Evolutionary conservation across 2,888 invertebrate genomes (phyloP).

Genomic region (Archaeoteleia sp.): DNA sequence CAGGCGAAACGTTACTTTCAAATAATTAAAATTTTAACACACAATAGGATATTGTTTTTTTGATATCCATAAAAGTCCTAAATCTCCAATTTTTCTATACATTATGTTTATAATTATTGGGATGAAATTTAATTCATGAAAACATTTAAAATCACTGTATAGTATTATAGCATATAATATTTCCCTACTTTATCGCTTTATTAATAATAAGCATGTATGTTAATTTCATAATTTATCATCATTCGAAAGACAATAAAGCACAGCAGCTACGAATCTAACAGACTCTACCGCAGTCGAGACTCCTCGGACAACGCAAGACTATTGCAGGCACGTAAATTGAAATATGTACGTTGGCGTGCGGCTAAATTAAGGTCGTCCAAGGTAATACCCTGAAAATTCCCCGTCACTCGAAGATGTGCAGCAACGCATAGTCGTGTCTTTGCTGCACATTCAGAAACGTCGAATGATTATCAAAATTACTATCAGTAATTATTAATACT

Average conservation of each 20-base stretch:
- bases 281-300: slow-evolving; percentile 8
- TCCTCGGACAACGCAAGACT: slow-evolving; percentile 30
- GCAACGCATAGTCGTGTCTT: slow-evolving; percentile 28
- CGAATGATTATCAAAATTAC: too few species aligned
- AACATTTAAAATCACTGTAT: too few species aligned
- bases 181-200: too few species aligned
- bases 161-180: too few species aligned
- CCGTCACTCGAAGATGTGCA: slow-evolving; percentile 36
- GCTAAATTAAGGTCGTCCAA: slow-evolving; percentile 40
- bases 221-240: neutral
- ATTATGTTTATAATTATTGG: too few species aligned
- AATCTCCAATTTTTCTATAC: too few species aligned
- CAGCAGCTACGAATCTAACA: slow-evolving; percentile 23
- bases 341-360: slow-evolving; percentile 41
- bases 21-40: too few species aligned
- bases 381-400: slow-evolving; percentile 40
- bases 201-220: too few species aligned
- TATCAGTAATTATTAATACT: neutral
- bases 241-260: slow-evolving; percentile 17
- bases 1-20: slow-evolving; percentile 12
- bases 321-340: slow-evolving; percentile 44
- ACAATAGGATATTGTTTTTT: too few species aligned
- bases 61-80: too few species aligned
- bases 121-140: neutral
- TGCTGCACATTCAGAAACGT: slow-evolving; percentile 6